Evolutionary conservation across 2,113 vertebrate species (phyloP).

Genomic region (Elephantulus edwardii): DNA sequence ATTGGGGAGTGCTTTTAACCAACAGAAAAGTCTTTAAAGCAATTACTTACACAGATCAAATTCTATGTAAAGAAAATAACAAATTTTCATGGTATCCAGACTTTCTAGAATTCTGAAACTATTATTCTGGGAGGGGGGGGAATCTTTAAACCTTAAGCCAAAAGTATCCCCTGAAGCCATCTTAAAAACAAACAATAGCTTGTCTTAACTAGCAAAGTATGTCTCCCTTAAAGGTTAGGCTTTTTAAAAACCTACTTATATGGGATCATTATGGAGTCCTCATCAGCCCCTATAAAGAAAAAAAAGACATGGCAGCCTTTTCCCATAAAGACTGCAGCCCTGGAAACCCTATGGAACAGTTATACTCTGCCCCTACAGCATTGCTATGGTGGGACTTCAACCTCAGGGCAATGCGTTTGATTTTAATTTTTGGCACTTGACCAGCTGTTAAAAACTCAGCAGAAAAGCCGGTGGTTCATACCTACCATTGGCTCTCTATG

Average conservation of each 20-base stretch:
- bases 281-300: neutral
- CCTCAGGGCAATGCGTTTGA: neutral
- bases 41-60: too few species aligned
- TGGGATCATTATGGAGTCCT: neutral
- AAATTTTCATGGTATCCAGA: neutral
- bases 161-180: too few species aligned
- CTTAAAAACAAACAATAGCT: too few species aligned
- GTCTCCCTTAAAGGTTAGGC: too few species aligned
- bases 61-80: neutral
- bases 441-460: neutral
- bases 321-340: neutral
- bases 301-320: neutral
- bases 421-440: neutral
- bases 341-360: neutral
- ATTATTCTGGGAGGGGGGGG: too few species aligned
- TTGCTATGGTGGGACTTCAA: neutral
- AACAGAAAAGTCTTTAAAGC: too few species aligned
- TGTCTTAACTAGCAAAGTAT: too few species aligned
- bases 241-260: neutral
- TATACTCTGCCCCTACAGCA: neutral
- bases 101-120: neutral
- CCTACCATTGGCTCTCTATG: neutral
- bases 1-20: neutral
- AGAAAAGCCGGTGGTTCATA: neutral
- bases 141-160: too few species aligned